These are phyloP conservation scores for Orchesellides sinensis DNA, from an alignment of 2,888 invertebrate genomes.

Conservation along the genomic window DNA sequence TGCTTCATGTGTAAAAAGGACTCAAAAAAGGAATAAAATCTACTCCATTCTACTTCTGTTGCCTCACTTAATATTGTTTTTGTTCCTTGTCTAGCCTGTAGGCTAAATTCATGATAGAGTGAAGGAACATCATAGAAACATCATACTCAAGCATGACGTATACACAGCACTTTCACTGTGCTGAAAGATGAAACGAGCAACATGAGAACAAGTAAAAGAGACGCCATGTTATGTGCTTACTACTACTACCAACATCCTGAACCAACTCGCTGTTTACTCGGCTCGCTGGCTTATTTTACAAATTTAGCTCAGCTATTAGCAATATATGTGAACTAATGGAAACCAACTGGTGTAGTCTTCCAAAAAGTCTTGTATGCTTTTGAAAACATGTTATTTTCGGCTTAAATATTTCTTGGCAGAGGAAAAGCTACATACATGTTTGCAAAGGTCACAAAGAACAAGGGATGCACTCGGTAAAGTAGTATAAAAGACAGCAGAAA, in stretches of 20 bases:
- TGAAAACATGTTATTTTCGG: not conserved
- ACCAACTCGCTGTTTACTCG: slow-evolving; percentile 3
- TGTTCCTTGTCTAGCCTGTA: too few relatives aligned
- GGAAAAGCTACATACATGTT: not conserved
- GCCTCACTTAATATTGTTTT: too few relatives aligned
- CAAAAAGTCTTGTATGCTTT: not conserved
- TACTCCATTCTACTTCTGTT: too few relatives aligned
- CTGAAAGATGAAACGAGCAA: slow-evolving; percentile 25
- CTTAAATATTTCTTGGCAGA: slow-evolving; percentile 47
- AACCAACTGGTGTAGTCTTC: not conserved
- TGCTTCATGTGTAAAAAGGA: not conserved
- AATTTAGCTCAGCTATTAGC: slow-evolving; percentile 2
- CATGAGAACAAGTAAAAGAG: slow-evolving; percentile 22
- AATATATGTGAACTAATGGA: not conserved
- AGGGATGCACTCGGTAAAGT: not conserved
- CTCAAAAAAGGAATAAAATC: too few relatives aligned
- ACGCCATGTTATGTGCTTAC: too few relatives aligned
- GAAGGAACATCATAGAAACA: too few relatives aligned
- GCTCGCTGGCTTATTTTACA: slow-evolving; percentile 44
- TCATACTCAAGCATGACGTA: too few relatives aligned
- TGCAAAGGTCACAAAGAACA: slow-evolving; percentile 1
- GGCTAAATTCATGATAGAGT: too few relatives aligned
- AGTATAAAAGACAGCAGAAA: not conserved
- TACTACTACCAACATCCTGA: not conserved
- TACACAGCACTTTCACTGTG: too few relatives aligned